Base-by-base conservation (phyloP, 2,797 vertebrate species). In the Acipenser transmontanus region DNA sequence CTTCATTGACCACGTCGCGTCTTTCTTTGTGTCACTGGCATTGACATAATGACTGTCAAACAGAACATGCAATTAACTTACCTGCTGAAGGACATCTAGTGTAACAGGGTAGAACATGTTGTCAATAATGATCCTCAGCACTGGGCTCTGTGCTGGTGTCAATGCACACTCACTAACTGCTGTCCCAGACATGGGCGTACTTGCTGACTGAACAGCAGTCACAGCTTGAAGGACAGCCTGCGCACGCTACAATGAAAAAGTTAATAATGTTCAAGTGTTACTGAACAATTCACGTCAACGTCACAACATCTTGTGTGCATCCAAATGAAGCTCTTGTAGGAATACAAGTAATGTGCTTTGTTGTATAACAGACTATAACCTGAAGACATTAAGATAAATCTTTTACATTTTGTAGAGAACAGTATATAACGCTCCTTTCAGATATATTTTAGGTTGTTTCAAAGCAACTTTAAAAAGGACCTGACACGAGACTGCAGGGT, bases 21-120 rank as follows among this genome's bases (percentile, higher is more conserved):
- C 54, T 49, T 66, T 71, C 14, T 59, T 68, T 71, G 64, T 66
- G 52, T 14, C 66, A 61, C 63, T 66, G 47, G 64, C 52, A 63
- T 61, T 61, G 47, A 61, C 6, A 61, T 61, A 14, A 61, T 61
- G 14, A 17, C 47, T 34, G 10, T 34, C 34, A 34, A n/a, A 12
- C 59, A 11, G 10, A n/a, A 4, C 14, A 11, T 7, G 9, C 72
- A 49, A 14, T 47, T 14, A 63, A 76, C 83, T 76, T 82, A 98
- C 97, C 93, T 99, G 97, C 85, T 99, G 96, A 71, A 99, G 91
- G 75, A 99, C 97, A 70, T 99, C 97, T 83, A 99, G 86, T 7
- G 96, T 99, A 69, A 99, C 97, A 1, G 97, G 97, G 81, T 99
- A 98, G 85, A 98, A 99, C 95, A 99, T 97, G 80, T 99, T 99